phyloP scores from a whole-genome alignment of 2,797 vertebrate species.

The Smutsia temminckii region DNA sequence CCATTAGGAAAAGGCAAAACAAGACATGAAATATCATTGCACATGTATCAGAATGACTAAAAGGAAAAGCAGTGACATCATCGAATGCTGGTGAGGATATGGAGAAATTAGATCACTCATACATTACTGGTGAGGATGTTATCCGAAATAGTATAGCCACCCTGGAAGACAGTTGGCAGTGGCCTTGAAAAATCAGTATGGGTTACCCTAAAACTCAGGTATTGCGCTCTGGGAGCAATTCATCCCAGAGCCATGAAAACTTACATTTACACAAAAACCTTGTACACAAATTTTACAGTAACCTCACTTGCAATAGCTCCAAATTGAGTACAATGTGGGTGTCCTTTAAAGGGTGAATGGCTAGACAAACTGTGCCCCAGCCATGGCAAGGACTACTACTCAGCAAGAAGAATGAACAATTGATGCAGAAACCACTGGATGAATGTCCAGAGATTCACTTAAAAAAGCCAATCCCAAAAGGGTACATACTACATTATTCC shows the following conservation, averaged over 20 bases:
- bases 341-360: background rate
- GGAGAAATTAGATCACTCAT: background rate
- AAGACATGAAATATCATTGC: background rate
- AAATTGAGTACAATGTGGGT: background rate
- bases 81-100: background rate
- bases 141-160: background rate
- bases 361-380: background rate
- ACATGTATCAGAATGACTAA: background rate
- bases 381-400: background rate
- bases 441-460: background rate
- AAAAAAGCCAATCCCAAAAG: background rate
- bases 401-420: background rate
- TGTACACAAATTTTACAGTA: background rate
- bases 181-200: background rate
- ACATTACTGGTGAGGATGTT: background rate
- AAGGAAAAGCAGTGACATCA: background rate
- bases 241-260: background rate
- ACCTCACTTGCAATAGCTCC: background rate
- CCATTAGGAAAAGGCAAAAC: background rate
- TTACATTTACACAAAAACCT: background rate
- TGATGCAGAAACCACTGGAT: background rate
- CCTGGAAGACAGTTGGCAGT: background rate
- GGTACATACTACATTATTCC: background rate
- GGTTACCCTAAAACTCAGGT: background rate
- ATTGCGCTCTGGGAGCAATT: background rate